Base-by-base conservation (phyloP, 2,888 invertebrate genomes). In the Nysson spinosus region DNA sequence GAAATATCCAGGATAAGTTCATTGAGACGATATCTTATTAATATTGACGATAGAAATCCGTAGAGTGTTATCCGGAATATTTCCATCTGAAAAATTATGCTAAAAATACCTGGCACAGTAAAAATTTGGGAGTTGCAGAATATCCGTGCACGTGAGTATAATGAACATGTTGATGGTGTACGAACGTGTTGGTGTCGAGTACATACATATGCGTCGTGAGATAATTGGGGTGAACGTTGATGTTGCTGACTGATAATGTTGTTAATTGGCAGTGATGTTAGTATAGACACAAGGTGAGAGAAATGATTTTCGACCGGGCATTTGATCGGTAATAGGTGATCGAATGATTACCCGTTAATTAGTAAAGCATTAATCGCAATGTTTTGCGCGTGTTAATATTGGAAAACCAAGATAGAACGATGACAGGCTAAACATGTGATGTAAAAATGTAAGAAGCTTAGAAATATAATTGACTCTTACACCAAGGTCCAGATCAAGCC, bases 401-500 rank as follows among this genome's bases (percentile, higher is more conserved):
- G 39, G 6, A 30, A 64, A 61, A 62, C 16, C 60, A 60, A 51
- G 34, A 49, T 3, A 54, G 11, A 55, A 47, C 46, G 58, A 43
- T 42, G 26, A 47, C 28, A 49, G 28, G 55, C 64, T 64, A 68
- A 55, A 67, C 26, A 63, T 63, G 68, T 74, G 57, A 71, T 73
- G 77, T 81, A 80, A 80, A 81, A 82, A 77, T 74, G 72, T 79
- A 77, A 80, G 65, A 85, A 86, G 85, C 85, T 85, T 85, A 85
- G 82, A 82, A 81, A 83, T 85, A 85, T 85, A 82, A 80, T 85
- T 84, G 80, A 87, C 85, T 86, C 87, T 87, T 87, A 87, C 87
- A 86, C 86, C 85, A 84, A 86, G 83, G 81, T 87, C 87, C 86
- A 87, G 86, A 86, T 87, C 84, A 87, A 87, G 87, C 86, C 87